Evolutionary conservation across 2,113 vertebrate genomes (phyloP).

Genomic region (Antigone vipio): DNA sequence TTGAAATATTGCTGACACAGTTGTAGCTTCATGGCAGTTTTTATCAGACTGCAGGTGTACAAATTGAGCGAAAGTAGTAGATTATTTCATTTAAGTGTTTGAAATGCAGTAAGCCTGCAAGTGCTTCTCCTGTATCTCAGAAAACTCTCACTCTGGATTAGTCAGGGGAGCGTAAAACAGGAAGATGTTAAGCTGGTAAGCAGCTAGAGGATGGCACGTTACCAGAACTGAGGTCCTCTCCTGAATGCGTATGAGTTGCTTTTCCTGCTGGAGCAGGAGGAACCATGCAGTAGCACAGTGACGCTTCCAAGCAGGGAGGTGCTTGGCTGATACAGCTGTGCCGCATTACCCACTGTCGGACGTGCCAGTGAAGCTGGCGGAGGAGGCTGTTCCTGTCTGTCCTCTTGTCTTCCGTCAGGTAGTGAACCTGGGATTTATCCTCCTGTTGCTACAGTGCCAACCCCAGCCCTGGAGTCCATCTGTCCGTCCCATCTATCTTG

Average conservation of each 20-base stretch:
- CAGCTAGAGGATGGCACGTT: background rate
- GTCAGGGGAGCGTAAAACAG: background rate
- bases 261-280: background rate
- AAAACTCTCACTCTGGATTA: background rate
- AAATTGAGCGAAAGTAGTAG: background rate
- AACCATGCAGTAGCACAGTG: background rate
- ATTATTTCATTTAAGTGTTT: background rate
- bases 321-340: accelerated
- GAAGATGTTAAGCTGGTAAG: background rate
- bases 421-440: background rate
- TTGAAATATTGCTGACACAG: background rate
- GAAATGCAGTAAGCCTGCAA: background rate
- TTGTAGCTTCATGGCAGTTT: background rate
- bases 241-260: background rate
- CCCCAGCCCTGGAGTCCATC: background rate
- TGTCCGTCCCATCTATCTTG: background rate
- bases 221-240: background rate
- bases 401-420: background rate
- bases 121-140: background rate
- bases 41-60: background rate
- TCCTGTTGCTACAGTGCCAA: background rate
- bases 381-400: background rate
- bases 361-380: background rate
- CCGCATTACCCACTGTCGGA: accelerated
- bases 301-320: background rate